These are phyloP conservation scores for Hippocampus mohnikei DNA, from an alignment of 2,113 vertebrate species.

Conservation along the genomic window DNA sequence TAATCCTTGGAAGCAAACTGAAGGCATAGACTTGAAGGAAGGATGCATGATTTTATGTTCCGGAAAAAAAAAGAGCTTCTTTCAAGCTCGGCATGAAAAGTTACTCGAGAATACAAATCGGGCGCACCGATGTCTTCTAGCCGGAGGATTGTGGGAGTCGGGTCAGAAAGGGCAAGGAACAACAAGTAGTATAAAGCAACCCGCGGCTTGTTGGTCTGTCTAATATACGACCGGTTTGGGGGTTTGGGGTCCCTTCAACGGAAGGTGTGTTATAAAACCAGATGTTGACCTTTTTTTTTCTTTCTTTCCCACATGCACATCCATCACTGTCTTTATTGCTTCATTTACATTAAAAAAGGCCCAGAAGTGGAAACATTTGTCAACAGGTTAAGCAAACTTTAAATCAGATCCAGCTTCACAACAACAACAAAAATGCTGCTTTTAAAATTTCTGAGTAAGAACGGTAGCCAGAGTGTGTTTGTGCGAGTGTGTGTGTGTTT, in stretches of 20 bases:
- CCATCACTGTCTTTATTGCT: constrained; percentile 51
- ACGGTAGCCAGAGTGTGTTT: not conserved
- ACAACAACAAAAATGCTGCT: constrained; percentile 29
- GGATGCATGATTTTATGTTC: not conserved
- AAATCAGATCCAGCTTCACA: constrained; percentile 32
- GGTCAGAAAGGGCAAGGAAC: constrained; percentile 46
- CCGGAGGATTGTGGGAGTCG: constrained; percentile 29
- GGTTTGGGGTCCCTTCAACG: constrained; percentile 20
- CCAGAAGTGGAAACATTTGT: constrained; percentile 38
- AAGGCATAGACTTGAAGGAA: not conserved
- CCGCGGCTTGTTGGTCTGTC: constrained; percentile 48
- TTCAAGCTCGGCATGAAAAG: not conserved
- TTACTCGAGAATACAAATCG: not conserved
- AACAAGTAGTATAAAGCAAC: constrained; percentile 45
- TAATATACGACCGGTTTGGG: constrained; percentile 57
- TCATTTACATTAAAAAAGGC: constrained; percentile 38
- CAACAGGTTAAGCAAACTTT: constrained; percentile 40
- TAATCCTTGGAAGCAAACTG: constrained; percentile 34
- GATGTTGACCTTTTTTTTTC: constrained; percentile 58
- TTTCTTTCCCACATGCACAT: constrained; percentile 29
- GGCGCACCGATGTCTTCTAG: not conserved
- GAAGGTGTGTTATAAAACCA: constrained; percentile 53
- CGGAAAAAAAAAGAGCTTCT: not conserved
- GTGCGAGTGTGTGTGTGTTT: not conserved
- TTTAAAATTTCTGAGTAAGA: not conserved